A percentile compares a stretch with the other conserved stretches of the same genome.
Conservation (phyloP, 2,797 vertebrate species). For the Scolopax rusticola region DNA sequence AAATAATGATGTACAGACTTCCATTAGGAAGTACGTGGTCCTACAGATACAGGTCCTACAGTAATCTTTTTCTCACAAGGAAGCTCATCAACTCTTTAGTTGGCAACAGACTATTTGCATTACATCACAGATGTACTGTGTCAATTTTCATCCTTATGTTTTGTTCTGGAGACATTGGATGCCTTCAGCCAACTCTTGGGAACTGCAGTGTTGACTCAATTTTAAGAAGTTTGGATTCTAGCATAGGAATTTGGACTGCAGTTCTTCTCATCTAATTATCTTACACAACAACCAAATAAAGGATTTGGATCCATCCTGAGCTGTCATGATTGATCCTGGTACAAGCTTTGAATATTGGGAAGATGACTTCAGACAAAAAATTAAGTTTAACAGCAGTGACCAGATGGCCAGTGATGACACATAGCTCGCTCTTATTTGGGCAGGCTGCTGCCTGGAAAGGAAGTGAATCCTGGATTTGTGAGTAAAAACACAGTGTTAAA, state of each 20-base stretch:
- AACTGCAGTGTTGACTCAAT: neutral
- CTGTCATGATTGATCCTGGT: neutral
- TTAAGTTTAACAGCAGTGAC: neutral
- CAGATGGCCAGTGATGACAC: neutral
- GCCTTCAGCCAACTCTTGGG: neutral
- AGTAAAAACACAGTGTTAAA: neutral
- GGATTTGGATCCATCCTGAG: neutral
- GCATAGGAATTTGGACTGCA: neutral
- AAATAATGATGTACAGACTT: neutral
- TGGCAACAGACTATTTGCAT: neutral
- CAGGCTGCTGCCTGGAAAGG: neutral
- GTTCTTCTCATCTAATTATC: neutral
- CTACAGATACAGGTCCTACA: neutral
- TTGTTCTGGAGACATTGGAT: neutral
- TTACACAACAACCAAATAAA: neutral
- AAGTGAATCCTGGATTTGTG: neutral
- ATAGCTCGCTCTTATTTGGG: neutral
- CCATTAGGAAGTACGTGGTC: neutral
- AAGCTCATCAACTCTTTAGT: neutral
- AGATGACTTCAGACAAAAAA: neutral
- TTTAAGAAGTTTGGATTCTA: neutral
- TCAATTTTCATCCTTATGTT: neutral
- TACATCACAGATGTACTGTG: neutral
- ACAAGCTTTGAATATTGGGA: neutral
- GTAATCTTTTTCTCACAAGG: neutral